phyloP scores from a whole-genome alignment of 2,888 invertebrate genomes.

The Clivina fossor region DNA sequence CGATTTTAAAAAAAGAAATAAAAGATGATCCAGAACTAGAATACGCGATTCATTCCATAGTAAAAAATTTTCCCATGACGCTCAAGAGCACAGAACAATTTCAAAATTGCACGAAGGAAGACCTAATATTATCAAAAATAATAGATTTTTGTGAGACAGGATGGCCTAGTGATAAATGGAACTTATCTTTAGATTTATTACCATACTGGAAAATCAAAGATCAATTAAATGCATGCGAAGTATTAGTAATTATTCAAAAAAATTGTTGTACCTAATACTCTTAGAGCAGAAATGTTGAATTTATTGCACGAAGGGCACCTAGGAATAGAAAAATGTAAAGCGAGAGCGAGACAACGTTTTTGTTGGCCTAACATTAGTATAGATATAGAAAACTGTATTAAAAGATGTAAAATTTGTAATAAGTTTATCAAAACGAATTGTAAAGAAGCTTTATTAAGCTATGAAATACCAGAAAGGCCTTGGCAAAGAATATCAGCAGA shows the following conservation, averaged over 20 bases:
- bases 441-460: constrained; percentile 24
- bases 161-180: not conserved
- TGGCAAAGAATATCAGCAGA: constrained; percentile 28
- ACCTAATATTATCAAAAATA: not conserved
- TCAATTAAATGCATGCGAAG: not conserved
- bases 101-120: not conserved
- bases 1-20: constrained; percentile 1
- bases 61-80: not conserved
- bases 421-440: constrained; percentile 20
- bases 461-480: constrained; percentile 24
- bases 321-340: constrained; percentile 20
- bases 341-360: constrained; percentile 17
- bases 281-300: constrained; percentile 7
- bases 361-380: constrained; percentile 14
- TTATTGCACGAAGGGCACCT: constrained; percentile 11
- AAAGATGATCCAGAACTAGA: not conserved
- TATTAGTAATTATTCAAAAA: constrained; percentile 2
- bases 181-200: not conserved
- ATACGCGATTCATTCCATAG: not conserved
- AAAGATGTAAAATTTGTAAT: constrained; percentile 26
- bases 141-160: not conserved
- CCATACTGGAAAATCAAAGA: not conserved
- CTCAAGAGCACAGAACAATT: too few relatives aligned
- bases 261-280: not conserved
- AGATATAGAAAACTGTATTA: constrained; percentile 20